These are phyloP conservation scores for Leucosticte australis DNA, from an alignment of 2,113 vertebrate genomes.

Conservation along the genomic window DNA sequence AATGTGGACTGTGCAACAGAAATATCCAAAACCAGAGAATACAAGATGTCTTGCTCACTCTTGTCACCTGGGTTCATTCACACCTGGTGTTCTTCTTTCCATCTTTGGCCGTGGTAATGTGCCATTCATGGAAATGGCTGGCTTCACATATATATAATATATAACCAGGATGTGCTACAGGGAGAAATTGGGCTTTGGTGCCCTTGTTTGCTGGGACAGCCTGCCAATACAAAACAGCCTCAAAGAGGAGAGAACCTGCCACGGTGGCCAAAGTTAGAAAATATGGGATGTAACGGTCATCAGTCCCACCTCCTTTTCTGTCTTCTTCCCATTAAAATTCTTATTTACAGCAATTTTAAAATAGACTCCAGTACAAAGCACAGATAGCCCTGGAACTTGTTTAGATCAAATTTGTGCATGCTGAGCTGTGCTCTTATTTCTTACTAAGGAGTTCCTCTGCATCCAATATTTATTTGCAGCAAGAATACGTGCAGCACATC, in stretches of 20 bases:
- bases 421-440: neutral
- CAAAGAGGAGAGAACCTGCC: neutral
- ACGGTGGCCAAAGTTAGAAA: neutral
- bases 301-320: neutral
- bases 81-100: neutral
- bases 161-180: neutral
- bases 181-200: neutral
- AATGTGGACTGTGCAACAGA: rapidly evolving
- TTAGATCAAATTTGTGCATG: neutral
- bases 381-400: neutral
- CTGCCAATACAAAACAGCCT: neutral
- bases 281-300: neutral
- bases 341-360: neutral
- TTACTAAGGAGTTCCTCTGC: neutral
- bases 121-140: neutral
- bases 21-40: neutral
- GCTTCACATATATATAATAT: neutral
- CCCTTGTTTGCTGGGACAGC: neutral
- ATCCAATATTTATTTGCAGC: neutral
- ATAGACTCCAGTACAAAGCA: neutral
- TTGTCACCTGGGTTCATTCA: neutral
- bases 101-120: neutral
- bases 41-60: neutral
- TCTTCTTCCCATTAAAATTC: neutral
- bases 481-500: neutral